Evolutionary conservation across 2,888 invertebrate genomes (phyloP).

Genomic region (Agelastica alni): DNA sequence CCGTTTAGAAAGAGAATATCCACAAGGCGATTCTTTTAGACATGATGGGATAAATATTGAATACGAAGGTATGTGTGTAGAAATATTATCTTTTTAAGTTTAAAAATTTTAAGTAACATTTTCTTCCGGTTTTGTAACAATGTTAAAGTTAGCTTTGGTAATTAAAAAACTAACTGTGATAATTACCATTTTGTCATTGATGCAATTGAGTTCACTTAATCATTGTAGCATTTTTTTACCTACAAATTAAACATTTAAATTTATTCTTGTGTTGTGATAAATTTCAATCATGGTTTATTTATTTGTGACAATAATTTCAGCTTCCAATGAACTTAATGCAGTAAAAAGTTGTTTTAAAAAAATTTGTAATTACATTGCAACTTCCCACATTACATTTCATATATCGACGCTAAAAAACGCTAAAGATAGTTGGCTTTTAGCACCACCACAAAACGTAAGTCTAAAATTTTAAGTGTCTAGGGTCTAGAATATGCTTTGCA

Average conservation of each 20-base stretch:
- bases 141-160: too few relatives aligned
- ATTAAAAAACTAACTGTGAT: neutral
- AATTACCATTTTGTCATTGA: too few relatives aligned
- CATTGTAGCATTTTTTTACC: too few relatives aligned
- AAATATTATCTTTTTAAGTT: too few relatives aligned
- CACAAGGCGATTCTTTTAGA: too few relatives aligned
- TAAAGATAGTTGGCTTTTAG: slow-evolving; percentile 32
- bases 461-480: too few relatives aligned
- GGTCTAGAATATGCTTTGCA: too few relatives aligned
- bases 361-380: slow-evolving; percentile 25
- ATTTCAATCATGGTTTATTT: neutral
- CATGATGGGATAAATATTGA: neutral
- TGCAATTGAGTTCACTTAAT: too few relatives aligned
- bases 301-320: neutral
- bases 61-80: neutral
- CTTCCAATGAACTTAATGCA: slow-evolving; percentile 34
- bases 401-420: slow-evolving; percentile 38
- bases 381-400: slow-evolving; percentile 38
- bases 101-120: too few relatives aligned
- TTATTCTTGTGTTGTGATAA: neutral
- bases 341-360: slow-evolving; percentile 36
- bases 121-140: too few relatives aligned
- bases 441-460: slow-evolving; percentile 31
- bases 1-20: slow-evolving; percentile 7
- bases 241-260: too few relatives aligned